Evolutionary conservation across 2,888 invertebrate genomes (phyloP).

Genomic region (Leptarthrus brevirostris): DNA sequence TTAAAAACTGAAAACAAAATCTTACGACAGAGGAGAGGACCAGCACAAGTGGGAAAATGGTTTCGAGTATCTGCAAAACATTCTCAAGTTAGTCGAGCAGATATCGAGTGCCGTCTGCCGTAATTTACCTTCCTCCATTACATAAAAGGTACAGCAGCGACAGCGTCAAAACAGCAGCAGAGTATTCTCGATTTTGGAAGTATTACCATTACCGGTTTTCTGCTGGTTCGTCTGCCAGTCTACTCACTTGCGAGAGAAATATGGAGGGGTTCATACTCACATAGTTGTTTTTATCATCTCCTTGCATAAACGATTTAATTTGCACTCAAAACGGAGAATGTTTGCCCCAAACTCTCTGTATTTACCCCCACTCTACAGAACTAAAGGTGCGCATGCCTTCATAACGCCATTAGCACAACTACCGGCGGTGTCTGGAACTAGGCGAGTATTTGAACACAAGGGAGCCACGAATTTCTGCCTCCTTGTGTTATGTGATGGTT

Average conservation of each 20-base stretch:
- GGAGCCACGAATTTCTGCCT: neutral
- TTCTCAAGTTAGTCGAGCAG: neutral
- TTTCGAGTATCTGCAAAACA: neutral
- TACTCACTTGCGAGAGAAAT: no score
- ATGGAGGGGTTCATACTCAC: no score
- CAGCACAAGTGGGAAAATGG: neutral
- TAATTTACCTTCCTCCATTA: neutral
- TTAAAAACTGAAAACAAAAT: neutral
- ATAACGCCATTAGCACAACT: slow-evolving; percentile 30
- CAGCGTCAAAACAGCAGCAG: neutral
- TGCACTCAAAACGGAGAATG: no score
- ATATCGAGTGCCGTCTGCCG: neutral
- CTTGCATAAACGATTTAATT: no score
- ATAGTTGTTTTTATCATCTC: no score
- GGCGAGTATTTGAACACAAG: neutral
- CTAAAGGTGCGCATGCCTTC: slow-evolving; percentile 10
- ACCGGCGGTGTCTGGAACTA: slow-evolving; percentile 13
- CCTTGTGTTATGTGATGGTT: neutral
- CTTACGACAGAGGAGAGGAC: neutral
- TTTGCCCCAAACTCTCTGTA: no score
- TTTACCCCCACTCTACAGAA: neutral
- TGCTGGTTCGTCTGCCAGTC: no score
- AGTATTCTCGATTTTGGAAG: no score
- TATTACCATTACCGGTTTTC: no score
- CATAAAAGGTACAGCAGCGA: neutral